A percentile compares a stretch with the other conserved stretches of the same genome.
Evolutionary conservation across 2,797 vertebrate species (phyloP).

Genomic region (Pitangus sulphuratus): DNA sequence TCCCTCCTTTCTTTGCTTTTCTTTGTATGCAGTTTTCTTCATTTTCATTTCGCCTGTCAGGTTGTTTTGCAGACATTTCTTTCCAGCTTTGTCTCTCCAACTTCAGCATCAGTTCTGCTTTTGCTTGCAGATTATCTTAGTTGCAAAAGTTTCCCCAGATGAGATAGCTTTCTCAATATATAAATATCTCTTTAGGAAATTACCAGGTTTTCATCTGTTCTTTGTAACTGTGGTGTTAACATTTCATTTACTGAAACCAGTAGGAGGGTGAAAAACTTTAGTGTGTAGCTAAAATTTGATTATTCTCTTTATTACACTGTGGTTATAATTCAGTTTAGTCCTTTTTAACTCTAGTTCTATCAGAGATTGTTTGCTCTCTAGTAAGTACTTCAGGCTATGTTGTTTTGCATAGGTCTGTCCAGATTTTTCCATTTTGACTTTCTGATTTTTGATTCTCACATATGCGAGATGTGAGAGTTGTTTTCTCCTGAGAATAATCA

Average conservation of each 20-base stretch:
- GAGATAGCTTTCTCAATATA: not conserved
- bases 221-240: not conserved
- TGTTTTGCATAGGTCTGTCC: not conserved
- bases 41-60: not conserved
- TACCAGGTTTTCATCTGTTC: not conserved
- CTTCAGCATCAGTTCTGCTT: not conserved
- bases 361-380: not conserved
- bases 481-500: not conserved
- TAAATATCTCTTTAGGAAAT: not conserved
- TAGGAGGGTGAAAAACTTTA: not conserved
- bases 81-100: not conserved
- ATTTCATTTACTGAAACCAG: not conserved
- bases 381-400: not conserved
- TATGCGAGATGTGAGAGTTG: not conserved
- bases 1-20: not conserved
- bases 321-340: not conserved
- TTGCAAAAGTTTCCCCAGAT: not conserved
- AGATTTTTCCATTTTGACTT: constrained; percentile 5
- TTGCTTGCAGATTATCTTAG: not conserved
- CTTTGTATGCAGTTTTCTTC: not conserved
- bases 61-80: not conserved
- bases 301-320: not conserved
- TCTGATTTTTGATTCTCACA: not conserved
- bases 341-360: not conserved
- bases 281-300: not conserved